Conservation (phyloP, 2,797 vertebrate genomes). For the Pterois miles region DNA sequence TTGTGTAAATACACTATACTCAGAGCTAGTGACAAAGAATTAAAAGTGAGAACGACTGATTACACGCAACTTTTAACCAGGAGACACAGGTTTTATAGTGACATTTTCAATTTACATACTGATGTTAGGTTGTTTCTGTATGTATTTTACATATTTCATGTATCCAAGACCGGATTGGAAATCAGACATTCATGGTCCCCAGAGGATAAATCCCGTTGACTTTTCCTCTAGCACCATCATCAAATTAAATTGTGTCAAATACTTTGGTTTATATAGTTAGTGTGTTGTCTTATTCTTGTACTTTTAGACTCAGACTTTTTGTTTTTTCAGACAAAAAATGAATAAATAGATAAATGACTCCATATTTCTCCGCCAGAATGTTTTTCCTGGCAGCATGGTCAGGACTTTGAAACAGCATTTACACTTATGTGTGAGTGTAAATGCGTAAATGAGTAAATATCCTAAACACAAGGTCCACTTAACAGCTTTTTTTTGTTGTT, state of each 20-base stretch:
- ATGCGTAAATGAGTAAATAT: no score
- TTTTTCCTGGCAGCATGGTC: constrained; percentile 1
- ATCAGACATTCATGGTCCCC: neutral
- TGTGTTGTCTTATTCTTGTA: neutral
- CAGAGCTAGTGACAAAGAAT: no score
- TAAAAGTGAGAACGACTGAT: no score
- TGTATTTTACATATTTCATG: no score
- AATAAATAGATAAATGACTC: neutral
- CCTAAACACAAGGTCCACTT: constrained; percentile 5
- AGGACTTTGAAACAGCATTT: neutral
- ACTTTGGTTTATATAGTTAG: neutral
- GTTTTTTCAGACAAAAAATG: neutral
- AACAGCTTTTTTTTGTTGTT: neutral
- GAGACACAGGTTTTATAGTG: no score
- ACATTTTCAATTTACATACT: no score
- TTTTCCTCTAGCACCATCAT: neutral
- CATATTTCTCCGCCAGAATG: neutral
- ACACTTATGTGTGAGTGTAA: neutral
- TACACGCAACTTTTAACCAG: no score
- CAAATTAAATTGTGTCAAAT: neutral
- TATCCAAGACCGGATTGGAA: neutral
- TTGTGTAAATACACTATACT: no score
- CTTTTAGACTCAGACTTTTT: neutral
- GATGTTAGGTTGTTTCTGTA: no score
- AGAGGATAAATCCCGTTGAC: neutral